Evolutionary conservation across 2,888 invertebrate genomes (phyloP).

Genomic region (Macrostomum cliftonense): DNA sequence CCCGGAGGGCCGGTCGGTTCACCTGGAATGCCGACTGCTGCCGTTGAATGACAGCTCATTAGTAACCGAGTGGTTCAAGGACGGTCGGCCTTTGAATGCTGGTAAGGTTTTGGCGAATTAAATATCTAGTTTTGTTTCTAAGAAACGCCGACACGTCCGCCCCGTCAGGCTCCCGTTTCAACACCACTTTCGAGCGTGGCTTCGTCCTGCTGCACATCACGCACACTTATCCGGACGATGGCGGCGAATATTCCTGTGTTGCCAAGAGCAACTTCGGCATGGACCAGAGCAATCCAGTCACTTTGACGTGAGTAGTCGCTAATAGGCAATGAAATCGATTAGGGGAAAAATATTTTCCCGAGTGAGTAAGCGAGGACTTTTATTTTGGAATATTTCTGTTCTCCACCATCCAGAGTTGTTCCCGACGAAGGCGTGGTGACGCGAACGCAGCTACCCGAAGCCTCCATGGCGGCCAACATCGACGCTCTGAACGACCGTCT

Average conservation of each 20-base stretch:
- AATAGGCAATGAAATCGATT: too few species aligned
- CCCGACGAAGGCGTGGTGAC: neutral
- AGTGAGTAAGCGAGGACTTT: too few species aligned
- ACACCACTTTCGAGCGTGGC: slow-evolving; percentile 88
- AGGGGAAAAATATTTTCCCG: too few species aligned
- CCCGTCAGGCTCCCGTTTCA: slow-evolving; percentile 60
- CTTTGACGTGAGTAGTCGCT: slow-evolving; percentile 58
- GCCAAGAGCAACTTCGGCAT: slow-evolving; percentile 83
- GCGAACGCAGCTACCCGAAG: neutral
- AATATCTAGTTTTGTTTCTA: too few species aligned
- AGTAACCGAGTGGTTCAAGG: slow-evolving; percentile 84
- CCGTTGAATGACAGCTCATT: slow-evolving; percentile 82
- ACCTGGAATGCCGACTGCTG: slow-evolving; percentile 78
- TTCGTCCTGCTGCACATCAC: slow-evolving; percentile 85
- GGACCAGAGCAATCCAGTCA: slow-evolving; percentile 63
- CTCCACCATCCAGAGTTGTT: neutral
- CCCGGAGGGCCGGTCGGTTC: slow-evolving; percentile 71
- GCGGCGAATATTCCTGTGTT: slow-evolving; percentile 81
- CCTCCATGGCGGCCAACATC: neutral
- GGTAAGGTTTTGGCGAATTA: too few species aligned
- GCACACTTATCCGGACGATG: slow-evolving; percentile 88
- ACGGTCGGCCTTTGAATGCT: slow-evolving; percentile 58
- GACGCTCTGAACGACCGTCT: neutral
- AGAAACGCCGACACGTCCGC: too few species aligned
- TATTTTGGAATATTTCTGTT: too few species aligned